Percentiles rank a stretch among this genome's conserved stretches.
Evolutionary conservation across 2,113 vertebrate genomes (phyloP).

Genomic region (Cacatua alba): DNA sequence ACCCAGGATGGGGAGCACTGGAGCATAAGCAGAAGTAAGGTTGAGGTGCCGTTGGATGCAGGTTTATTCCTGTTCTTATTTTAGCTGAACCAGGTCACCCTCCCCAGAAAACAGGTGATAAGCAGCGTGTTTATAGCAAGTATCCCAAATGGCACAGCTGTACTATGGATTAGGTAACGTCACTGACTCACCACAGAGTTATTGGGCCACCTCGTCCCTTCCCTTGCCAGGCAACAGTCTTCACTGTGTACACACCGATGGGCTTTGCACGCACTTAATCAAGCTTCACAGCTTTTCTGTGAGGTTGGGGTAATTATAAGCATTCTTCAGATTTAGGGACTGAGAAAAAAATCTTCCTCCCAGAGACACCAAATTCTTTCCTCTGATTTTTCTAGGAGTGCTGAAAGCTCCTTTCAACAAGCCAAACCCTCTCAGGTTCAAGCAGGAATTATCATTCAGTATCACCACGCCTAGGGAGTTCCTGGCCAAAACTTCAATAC

Average conservation of each 20-base stretch:
- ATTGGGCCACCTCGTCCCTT: constrained; percentile 15
- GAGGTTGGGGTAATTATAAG: neutral
- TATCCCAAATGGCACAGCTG: neutral
- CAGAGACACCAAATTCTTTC: neutral
- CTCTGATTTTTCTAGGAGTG: neutral
- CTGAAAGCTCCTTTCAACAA: neutral
- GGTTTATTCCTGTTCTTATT: constrained; percentile 34
- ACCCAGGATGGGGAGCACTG: neutral
- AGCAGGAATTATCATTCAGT: neutral
- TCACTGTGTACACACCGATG: neutral
- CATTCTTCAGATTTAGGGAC: neutral
- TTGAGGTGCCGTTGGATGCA: neutral
- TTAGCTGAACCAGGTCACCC: constrained; percentile 21
- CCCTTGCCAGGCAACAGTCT: neutral
- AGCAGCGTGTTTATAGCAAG: neutral
- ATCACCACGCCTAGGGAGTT: neutral
- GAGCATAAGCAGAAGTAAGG: neutral
- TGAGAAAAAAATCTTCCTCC: neutral
- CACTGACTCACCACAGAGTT: constrained; percentile 18
- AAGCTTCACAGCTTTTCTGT: neutral
- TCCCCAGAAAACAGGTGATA: neutral
- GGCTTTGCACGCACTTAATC: neutral
- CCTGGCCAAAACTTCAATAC: neutral
- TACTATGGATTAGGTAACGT: neutral
- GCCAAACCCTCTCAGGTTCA: neutral